Evolutionary conservation across 2,888 invertebrate genomes (phyloP).

Genomic region (Ennomos quercinarius): DNA sequence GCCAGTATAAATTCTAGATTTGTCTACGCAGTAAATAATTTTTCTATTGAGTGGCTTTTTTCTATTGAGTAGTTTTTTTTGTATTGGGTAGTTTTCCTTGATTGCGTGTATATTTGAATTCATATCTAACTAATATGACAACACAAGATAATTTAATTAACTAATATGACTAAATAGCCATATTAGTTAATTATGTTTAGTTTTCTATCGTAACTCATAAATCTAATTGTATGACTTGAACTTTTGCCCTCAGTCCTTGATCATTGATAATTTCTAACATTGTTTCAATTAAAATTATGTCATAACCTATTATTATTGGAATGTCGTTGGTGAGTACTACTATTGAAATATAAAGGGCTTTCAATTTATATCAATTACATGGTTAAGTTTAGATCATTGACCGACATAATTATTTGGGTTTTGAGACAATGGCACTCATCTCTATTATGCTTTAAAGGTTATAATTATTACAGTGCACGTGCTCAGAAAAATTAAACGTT

Average conservation of each 20-base stretch:
- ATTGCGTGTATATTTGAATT: background rate
- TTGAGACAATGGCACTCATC: conserved; percentile 23
- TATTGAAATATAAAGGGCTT: conserved; percentile 43
- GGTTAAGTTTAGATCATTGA: conserved; percentile 50
- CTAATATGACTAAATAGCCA: too few species aligned
- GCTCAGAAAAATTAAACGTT: conserved; percentile 29
- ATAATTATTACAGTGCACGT: conserved; percentile 45
- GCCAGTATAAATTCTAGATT: too few species aligned
- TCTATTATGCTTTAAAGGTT: conserved; percentile 24
- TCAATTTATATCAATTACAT: conserved; percentile 55
- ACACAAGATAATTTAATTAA: too few species aligned
- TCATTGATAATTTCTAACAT: conserved; percentile 6
- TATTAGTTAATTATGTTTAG: background rate
- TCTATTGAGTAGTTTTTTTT: too few species aligned
- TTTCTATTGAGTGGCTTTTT: background rate
- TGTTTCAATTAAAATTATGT: conserved; percentile 10
- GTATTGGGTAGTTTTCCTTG: too few species aligned
- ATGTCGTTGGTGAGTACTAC: conserved; percentile 13
- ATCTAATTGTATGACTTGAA: background rate
- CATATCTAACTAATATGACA: background rate
- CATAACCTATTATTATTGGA: conserved; percentile 18
- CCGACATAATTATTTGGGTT: conserved; percentile 60
- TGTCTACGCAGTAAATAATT: too few species aligned
- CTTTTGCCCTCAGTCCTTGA: conserved; percentile 3
- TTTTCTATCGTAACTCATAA: background rate